These are phyloP conservation scores for Callipepla californica DNA, from an alignment of 2,113 vertebrate species.

Conservation along the genomic window DNA sequence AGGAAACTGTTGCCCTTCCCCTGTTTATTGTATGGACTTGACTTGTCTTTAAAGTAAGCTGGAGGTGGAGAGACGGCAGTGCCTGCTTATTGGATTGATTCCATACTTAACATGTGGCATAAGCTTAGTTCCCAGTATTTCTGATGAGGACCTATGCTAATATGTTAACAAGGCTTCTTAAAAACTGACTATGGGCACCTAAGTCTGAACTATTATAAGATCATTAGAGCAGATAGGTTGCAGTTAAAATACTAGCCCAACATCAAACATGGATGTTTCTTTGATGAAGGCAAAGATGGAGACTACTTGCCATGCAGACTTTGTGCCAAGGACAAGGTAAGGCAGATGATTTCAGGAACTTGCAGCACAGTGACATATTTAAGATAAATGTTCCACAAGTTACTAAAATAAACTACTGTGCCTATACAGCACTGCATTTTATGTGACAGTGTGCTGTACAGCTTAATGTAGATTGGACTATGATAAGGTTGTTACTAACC, in stretches of 20 bases:
- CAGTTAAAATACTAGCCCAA: background rate
- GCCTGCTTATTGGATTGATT: background rate
- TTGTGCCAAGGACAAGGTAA: background rate
- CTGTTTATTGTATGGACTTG: background rate
- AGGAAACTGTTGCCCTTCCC: background rate
- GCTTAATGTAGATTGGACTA: background rate
- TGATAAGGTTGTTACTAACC: background rate
- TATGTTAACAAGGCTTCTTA: background rate
- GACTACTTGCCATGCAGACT: background rate
- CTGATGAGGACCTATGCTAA: background rate
- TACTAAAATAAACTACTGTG: background rate
- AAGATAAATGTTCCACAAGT: background rate
- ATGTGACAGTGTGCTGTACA: background rate
- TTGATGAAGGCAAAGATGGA: background rate
- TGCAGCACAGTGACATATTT: background rate
- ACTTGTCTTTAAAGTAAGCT: background rate
- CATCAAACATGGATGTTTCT: background rate
- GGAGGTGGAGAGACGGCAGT: background rate
- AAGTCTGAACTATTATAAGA: background rate
- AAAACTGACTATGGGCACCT: background rate
- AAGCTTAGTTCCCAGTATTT: background rate
- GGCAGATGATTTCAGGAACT: background rate
- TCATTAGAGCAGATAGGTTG: background rate
- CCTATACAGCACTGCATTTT: background rate
- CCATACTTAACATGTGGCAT: background rate